A percentile compares a stretch with the other conserved stretches of the same genome.
Evolutionary conservation across 1,140 invertebrate genomes (phyloP).

Genomic region (Stenopsyche tienmushanensis): DNA sequence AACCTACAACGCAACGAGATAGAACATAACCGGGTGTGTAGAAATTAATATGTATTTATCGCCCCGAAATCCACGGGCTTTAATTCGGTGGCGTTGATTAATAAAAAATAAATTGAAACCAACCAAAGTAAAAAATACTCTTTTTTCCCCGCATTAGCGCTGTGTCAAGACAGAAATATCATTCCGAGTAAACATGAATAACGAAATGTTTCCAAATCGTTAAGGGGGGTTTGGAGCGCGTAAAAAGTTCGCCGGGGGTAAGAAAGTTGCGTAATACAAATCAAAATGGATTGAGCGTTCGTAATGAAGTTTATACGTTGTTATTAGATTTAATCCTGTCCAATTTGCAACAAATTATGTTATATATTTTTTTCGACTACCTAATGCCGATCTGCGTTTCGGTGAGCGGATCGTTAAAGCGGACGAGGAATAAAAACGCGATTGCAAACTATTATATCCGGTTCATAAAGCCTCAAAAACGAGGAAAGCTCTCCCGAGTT

Average conservation of each 20-base stretch:
- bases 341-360: neutral
- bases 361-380: neutral
- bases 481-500: conserved; percentile 10
- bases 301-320: neutral
- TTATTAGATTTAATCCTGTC: neutral
- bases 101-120: neutral
- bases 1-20: neutral
- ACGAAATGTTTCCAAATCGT: too few species aligned
- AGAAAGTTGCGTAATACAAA: too few species aligned
- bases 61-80: neutral
- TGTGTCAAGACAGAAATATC: too few species aligned
- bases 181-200: too few species aligned
- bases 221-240: too few species aligned
- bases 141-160: too few species aligned
- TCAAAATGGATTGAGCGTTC: too few species aligned
- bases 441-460: conserved; percentile 16
- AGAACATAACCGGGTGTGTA: neutral
- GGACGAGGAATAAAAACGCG: neutral
- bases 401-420: neutral
- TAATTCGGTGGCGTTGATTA: neutral
- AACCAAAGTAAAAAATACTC: neutral
- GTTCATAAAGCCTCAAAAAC: conserved; percentile 20
- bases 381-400: neutral
- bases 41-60: neutral
- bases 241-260: too few species aligned